A percentile compares a stretch with the other conserved stretches of the same genome.
phyloP scores from a whole-genome alignment of 1,140 invertebrate genomes.

The Drosophila virilis region DNA sequence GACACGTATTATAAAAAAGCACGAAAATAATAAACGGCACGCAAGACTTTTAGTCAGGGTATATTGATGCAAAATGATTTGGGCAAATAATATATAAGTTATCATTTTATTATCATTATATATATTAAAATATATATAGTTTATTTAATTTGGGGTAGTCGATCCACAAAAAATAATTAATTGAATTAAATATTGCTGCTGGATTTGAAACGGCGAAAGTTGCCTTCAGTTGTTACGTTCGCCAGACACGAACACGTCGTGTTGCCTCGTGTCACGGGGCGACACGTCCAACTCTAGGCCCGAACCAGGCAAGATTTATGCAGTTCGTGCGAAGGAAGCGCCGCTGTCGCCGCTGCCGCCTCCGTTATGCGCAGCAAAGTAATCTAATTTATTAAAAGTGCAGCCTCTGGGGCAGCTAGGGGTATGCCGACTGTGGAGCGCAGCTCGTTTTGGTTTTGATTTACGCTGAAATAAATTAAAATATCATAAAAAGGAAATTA shows the following conservation, averaged over 20 bases:
- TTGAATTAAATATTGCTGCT: too few relatives aligned
- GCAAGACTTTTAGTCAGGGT: too few relatives aligned
- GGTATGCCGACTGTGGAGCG: constrained; percentile 37
- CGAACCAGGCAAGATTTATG: constrained; percentile 62
- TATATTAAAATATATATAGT: too few relatives aligned
- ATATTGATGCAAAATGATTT: too few relatives aligned
- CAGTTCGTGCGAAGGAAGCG: constrained; percentile 76
- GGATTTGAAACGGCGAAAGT: too few relatives aligned
- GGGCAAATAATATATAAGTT: too few relatives aligned
- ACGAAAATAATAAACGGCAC: too few relatives aligned
- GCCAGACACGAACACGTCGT: background rate
- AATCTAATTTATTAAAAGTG: constrained; percentile 83
- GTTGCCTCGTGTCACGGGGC: background rate
- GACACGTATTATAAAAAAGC: background rate
- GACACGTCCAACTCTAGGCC: constrained; percentile 5
- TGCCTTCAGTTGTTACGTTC: background rate
- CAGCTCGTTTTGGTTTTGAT: constrained; percentile 80
- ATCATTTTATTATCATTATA: too few relatives aligned
- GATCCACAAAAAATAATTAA: too few relatives aligned
- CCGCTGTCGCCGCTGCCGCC: constrained; percentile 41
- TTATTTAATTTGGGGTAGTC: too few relatives aligned
- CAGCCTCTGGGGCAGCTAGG: constrained; percentile 49
- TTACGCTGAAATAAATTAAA: constrained; percentile 84
- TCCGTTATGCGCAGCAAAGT: constrained; percentile 47
- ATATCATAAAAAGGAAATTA: constrained; percentile 84